These are phyloP conservation scores for Cyanoliseus patagonus DNA, from an alignment of 2,113 vertebrate genomes.

Conservation along the genomic window DNA sequence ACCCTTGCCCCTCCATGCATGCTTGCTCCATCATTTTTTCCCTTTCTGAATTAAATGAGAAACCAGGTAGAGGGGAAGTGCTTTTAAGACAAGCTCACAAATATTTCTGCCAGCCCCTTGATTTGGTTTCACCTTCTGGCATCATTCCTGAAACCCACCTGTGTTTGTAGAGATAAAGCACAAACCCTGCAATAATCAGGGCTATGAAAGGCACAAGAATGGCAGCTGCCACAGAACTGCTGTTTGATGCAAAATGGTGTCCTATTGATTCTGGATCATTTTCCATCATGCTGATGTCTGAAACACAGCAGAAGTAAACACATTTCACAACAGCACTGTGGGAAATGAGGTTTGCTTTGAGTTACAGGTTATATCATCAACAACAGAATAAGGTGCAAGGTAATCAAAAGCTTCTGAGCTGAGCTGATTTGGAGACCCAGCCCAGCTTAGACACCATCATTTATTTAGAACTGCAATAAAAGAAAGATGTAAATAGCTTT, in stretches of 20 bases:
- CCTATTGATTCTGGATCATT: slow-evolving; percentile 81
- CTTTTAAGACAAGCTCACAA: neutral
- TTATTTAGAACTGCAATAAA: neutral
- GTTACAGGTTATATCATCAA: neutral
- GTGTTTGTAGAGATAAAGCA: slow-evolving; percentile 99
- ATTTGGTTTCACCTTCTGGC: neutral
- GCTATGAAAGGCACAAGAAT: slow-evolving; percentile 99
- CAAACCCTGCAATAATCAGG: slow-evolving; percentile 98
- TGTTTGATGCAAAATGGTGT: slow-evolving; percentile 96
- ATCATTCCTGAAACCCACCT: slow-evolving; percentile 72
- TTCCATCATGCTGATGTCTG: slow-evolving; percentile 82
- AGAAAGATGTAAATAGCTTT: neutral
- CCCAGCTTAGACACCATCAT: neutral
- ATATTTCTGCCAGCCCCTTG: neutral
- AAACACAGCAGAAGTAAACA: neutral
- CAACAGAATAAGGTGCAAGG: neutral
- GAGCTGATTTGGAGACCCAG: neutral
- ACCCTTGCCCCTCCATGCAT: accelerated
- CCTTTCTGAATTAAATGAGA: neutral
- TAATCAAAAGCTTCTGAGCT: neutral
- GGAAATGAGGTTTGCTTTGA: neutral
- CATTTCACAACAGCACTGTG: neutral
- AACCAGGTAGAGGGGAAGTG: neutral
- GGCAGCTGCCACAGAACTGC: slow-evolving; percentile 97
- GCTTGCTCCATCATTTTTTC: neutral